Conservation (phyloP, 2,888 invertebrate genomes). For the Pegoplata infirma region DNA sequence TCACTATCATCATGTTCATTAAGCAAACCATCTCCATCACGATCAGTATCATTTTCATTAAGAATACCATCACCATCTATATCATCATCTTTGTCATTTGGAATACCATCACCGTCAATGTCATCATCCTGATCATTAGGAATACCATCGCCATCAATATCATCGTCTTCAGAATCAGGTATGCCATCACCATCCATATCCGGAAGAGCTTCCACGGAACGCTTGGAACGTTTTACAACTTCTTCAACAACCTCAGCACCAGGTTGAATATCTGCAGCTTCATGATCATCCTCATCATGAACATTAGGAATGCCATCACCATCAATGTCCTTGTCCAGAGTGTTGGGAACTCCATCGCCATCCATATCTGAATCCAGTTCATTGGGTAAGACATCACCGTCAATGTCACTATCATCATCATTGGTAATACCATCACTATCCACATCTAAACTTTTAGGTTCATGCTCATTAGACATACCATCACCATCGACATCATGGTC, state of each 20-base stretch:
- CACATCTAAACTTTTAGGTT: slow-evolving; percentile 63
- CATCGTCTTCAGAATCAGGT: slow-evolving; percentile 69
- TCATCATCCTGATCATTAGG: slow-evolving; percentile 68
- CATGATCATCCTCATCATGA: slow-evolving; percentile 69
- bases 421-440: slow-evolving; percentile 69
- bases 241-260: slow-evolving; percentile 55
- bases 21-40: slow-evolving; percentile 67
- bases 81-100: slow-evolving; percentile 79
- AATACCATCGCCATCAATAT: slow-evolving; percentile 68
- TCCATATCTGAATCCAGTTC: slow-evolving; percentile 70
- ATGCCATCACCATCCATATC: slow-evolving; percentile 72
- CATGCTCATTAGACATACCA: slow-evolving; percentile 64
- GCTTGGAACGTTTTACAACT: slow-evolving; percentile 76
- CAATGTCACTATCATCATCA: slow-evolving; percentile 72
- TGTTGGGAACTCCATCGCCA: slow-evolving; percentile 66
- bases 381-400: slow-evolving; percentile 67
- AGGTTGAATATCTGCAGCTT: slow-evolving; percentile 65
- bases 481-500: slow-evolving; percentile 65
- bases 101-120: slow-evolving; percentile 76
- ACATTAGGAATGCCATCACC: slow-evolving; percentile 79
- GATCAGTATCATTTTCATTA: slow-evolving; percentile 64
- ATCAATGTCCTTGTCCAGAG: slow-evolving; percentile 68
- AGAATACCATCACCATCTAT: slow-evolving; percentile 68
- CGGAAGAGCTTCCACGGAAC: slow-evolving; percentile 68
- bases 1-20: slow-evolving; percentile 68